Evolutionary conservation across 2,888 invertebrate genomes (phyloP).

Genomic region (Trissolcus brochymenae): DNA sequence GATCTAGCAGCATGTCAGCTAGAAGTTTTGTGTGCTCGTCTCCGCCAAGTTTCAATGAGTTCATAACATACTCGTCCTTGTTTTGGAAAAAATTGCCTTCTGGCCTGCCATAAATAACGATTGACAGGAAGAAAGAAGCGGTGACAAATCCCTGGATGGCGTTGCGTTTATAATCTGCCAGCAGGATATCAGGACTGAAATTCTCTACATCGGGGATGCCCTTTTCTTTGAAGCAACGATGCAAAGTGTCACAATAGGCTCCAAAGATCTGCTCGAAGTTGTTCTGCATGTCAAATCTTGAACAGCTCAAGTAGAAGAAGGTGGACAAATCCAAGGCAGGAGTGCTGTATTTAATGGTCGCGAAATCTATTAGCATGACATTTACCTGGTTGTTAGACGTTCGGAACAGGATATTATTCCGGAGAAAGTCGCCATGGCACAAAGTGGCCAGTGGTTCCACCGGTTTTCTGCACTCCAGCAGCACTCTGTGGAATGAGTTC

Average conservation of each 20-base stretch:
- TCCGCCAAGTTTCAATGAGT: conserved; percentile 56
- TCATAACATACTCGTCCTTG: rapidly evolving
- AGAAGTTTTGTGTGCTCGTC: conserved; percentile 63
- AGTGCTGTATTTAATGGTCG: conserved; percentile 63
- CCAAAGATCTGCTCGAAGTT: conserved; percentile 60
- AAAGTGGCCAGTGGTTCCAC: conserved; percentile 68
- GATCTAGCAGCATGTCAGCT: conserved; percentile 66
- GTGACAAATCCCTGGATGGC: conserved; percentile 65
- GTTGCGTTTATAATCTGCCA: conserved; percentile 63
- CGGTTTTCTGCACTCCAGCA: conserved; percentile 47
- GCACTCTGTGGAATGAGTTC: conserved; percentile 53
- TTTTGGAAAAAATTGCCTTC: conserved; percentile 15
- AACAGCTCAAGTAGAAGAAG: conserved; percentile 63
- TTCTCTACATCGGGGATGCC: conserved; percentile 58
- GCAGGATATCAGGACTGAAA: conserved; percentile 64
- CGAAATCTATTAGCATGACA: conserved; percentile 65
- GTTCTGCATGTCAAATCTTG: conserved; percentile 43
- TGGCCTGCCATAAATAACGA: conserved; percentile 28
- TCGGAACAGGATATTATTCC: conserved; percentile 67
- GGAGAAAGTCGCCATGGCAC: conserved; percentile 70
- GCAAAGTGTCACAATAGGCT: conserved; percentile 65
- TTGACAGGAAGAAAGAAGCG: conserved; percentile 60
- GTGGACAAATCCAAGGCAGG: conserved; percentile 69
- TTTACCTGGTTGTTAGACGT: conserved; percentile 16
- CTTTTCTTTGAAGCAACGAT: conserved; percentile 56